phyloP scores from a whole-genome alignment of 2,888 invertebrate genomes.

The Erebia ligea region DNA sequence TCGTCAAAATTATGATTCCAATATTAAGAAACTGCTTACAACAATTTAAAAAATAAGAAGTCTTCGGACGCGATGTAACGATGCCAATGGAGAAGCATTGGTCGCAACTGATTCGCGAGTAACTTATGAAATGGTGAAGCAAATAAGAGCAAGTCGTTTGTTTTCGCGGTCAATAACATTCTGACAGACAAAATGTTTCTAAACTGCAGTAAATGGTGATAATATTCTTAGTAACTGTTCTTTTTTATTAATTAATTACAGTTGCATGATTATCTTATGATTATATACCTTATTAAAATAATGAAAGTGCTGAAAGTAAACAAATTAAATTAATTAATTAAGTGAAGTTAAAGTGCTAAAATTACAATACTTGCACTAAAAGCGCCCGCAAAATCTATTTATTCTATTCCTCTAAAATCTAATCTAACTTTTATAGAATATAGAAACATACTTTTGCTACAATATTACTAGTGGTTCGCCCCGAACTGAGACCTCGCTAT shows the following conservation, averaged over 20 bases:
- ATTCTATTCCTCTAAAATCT: too few relatives aligned
- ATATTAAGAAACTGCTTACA: too few relatives aligned
- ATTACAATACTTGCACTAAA: too few relatives aligned
- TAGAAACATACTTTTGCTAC: too few relatives aligned
- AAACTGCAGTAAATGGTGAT: conserved; percentile 6
- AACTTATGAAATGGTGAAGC: conserved; percentile 56
- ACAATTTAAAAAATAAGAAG: too few relatives aligned
- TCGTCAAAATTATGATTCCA: too few relatives aligned
- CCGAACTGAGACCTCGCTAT: too few relatives aligned
- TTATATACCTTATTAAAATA: neutral
- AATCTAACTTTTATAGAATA: too few relatives aligned
- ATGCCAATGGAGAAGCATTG: conserved; percentile 51
- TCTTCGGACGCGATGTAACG: conserved; percentile 4
- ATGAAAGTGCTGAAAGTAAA: neutral
- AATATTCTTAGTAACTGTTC: neutral
- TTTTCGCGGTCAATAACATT: conserved; percentile 38
- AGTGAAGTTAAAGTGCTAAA: too few relatives aligned
- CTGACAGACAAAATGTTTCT: neutral
- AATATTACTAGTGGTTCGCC: too few relatives aligned
- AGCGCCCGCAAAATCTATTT: too few relatives aligned
- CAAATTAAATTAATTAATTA: neutral
- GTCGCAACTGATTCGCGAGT: conserved; percentile 44
- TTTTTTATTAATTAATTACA: neutral
- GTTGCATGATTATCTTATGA: too few relatives aligned
- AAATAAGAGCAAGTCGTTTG: conserved; percentile 46